A percentile compares a stretch with the other conserved stretches of the same genome.
Conservation (phyloP, 2,797 vertebrate genomes). For the Neosilurus hyrtlii region DNA sequence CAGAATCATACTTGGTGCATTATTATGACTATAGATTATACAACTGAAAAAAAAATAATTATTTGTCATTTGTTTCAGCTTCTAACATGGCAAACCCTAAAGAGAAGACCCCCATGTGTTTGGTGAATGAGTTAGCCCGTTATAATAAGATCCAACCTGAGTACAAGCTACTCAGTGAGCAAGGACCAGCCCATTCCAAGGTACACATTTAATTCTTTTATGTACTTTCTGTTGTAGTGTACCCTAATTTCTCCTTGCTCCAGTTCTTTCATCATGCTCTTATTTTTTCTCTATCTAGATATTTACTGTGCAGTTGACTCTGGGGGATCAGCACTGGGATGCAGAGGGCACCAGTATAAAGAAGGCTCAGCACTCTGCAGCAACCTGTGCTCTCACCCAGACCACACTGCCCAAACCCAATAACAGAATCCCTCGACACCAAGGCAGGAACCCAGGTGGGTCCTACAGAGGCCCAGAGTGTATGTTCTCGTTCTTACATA, state of each 20-base stretch:
- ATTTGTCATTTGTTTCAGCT: constrained; percentile 67
- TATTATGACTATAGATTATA: too few species aligned
- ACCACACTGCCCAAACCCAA: constrained; percentile 88
- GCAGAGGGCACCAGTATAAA: constrained; percentile 94
- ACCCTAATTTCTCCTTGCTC: background rate
- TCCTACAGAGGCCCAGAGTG: constrained; percentile 50
- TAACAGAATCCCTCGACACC: constrained; percentile 79
- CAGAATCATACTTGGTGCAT: too few species aligned
- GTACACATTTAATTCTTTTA: constrained; percentile 58
- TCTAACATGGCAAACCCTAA: constrained; percentile 98
- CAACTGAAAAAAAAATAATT: background rate
- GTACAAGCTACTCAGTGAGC: constrained; percentile 92
- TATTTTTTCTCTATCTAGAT: constrained; percentile 69
- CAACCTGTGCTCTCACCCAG: constrained; percentile 85
- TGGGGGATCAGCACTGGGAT: constrained; percentile 92
- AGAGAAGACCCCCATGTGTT: constrained; percentile 98
- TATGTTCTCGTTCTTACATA: constrained; percentile 28
- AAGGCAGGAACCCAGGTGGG: constrained; percentile 85
- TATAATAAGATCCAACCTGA: constrained; percentile 95
- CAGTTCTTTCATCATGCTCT: background rate
- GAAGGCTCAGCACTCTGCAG: constrained; percentile 92
- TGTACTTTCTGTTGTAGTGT: background rate
- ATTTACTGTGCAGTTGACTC: constrained; percentile 88
- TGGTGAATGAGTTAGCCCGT: constrained; percentile 98
- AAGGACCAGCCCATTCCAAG: constrained; percentile 94